Conservation (phyloP, 2,797 vertebrate species). For the Coranthus polyacanthus region DNA sequence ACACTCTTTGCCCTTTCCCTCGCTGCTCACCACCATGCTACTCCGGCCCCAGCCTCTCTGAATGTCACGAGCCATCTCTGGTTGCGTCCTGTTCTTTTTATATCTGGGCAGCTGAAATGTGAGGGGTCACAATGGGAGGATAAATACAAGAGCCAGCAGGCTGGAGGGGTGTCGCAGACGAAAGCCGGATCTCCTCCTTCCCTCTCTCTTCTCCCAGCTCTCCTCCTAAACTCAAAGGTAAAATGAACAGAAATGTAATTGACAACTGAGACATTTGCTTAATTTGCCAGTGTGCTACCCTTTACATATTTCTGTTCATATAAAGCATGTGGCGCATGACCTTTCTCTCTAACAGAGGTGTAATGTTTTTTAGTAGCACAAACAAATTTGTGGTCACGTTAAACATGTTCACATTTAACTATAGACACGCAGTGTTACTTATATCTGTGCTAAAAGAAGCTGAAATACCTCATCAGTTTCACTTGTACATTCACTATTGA, state of each 20-base stretch:
- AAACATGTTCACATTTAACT: neutral
- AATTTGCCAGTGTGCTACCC: neutral
- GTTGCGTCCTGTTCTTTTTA: constrained; percentile 84
- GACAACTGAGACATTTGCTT: neutral
- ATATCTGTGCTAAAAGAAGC: neutral
- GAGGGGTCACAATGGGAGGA: constrained; percentile 86
- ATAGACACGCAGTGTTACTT: neutral
- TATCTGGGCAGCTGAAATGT: constrained; percentile 85
- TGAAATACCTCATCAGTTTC: neutral
- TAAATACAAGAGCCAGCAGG: constrained; percentile 79
- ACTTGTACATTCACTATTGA: neutral
- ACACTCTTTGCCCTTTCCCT: constrained; percentile 76
- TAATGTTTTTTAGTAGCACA: too few relatives aligned
- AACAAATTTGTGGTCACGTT: neutral
- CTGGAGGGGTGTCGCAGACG: constrained; percentile 71
- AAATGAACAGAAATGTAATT: constrained; percentile 20
- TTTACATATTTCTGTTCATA: constrained; percentile 3
- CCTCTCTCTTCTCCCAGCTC: constrained; percentile 75
- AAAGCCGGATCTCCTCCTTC: constrained; percentile 73
- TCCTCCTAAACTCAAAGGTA: constrained; percentile 79
- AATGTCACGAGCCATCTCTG: constrained; percentile 84
- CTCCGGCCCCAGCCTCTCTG: constrained; percentile 67
- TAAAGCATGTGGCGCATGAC: neutral
- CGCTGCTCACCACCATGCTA: constrained; percentile 47
- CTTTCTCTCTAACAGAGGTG: neutral